Evolutionary conservation across 2,888 invertebrate genomes (phyloP), one percentile per base, ranked within the genome.

Genomic region (Steromphala cineraria): DNA sequence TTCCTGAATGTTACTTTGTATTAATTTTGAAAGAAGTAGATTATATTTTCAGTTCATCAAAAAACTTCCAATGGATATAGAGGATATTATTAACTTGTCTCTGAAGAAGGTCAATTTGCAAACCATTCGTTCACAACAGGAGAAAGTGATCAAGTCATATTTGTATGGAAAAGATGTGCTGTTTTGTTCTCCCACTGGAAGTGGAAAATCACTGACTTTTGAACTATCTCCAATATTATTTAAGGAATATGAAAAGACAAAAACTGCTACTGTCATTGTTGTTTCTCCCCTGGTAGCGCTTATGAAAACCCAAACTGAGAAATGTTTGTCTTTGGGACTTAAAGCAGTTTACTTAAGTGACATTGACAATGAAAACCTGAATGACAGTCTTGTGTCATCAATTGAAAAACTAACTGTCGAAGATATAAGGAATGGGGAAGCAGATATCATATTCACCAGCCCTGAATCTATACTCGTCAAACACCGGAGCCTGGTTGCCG

Each of bases 211-310:
- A n/a, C n/a, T n/a, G n/a, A n/a, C n/a, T n/a, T n/a, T n/a, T n/a
- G n/a, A 76, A 53, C 1, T 76, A 5, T 21, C 76, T 1, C 76
- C 76, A 24, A 15, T 53, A 7, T 19, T 53, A 17, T 76, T 31
- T 28, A 52, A 76, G 53, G 13, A 19, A n/a, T 10, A 21, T 17
- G 53, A 21, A n/a, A 52, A 21, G 17, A 53, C 53, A 24, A 76
- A 7, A 10, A 19, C 21, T n/a, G 76, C 53, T 53, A 21, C 76
- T 53, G 76, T 76, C 53, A 76, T 76, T 53, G 55, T 76, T 53
- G 53, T 76, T 10, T 76, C 76, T 19, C 76, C 76, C 5, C 53
- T 76, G 1, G 53, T 76, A 0, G 76, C 53, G 0, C 24, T 76
- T 8, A 76, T 53, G 76, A 53, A 53, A 36, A 8, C 52, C 2